Evolutionary conservation across 2,888 invertebrate species (phyloP).

Genomic region (Catocala sponsa): DNA sequence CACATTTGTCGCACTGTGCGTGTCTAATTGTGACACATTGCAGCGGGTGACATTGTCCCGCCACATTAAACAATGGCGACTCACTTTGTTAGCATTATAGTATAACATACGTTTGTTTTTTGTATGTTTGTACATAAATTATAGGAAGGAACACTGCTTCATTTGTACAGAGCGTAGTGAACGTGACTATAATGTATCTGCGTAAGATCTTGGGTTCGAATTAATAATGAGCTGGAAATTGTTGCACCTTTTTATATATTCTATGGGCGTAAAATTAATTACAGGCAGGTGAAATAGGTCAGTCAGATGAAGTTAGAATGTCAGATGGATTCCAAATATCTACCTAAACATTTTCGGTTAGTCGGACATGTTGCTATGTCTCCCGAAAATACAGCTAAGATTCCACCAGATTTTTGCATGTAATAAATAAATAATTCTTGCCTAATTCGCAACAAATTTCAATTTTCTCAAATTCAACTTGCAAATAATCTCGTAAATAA

Average conservation of each 20-base stretch:
- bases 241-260: no score
- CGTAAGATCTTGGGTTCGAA: no score
- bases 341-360: no score
- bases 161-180: no score
- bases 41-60: conserved; percentile 59
- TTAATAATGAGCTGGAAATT: no score
- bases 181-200: no score
- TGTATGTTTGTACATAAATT: conserved; percentile 11
- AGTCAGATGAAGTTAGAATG: no score
- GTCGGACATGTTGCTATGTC: no score
- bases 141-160: conserved; percentile 4
- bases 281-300: no score
- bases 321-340: no score
- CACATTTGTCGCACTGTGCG: conserved; percentile 63
- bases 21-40: conserved; percentile 82
- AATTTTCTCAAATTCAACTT: conserved; percentile 37
- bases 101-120: conserved; percentile 16
- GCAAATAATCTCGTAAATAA: conserved; percentile 51
- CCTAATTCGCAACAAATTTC: conserved; percentile 31
- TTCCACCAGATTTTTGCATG: background rate
- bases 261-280: no score
- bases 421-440: conserved; percentile 17
- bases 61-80: conserved; percentile 64
- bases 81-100: conserved; percentile 42
- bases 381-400: no score